Conservation (phyloP, 2,888 invertebrate species). For the Platycheirus rosarum region DNA sequence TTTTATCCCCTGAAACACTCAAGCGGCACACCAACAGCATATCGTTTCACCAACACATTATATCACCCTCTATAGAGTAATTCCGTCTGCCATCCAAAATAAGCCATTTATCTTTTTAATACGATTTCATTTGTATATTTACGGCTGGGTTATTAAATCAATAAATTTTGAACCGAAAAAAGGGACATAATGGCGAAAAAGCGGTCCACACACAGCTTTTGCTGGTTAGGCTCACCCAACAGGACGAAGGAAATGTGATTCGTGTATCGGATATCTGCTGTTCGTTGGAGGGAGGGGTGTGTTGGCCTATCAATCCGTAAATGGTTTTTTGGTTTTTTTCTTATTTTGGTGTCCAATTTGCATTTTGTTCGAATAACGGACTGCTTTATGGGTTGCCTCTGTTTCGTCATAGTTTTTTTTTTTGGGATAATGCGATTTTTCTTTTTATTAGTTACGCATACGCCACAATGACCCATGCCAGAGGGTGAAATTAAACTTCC, state of each 20-base stretch:
- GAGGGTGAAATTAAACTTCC: constrained; percentile 36
- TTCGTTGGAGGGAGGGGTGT: constrained; percentile 8
- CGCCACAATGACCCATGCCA: constrained; percentile 50
- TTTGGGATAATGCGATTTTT: constrained; percentile 37
- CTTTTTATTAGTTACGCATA: constrained; percentile 54
- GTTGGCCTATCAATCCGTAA: constrained; percentile 36
- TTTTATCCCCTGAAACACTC: background rate
- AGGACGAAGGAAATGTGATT: constrained; percentile 49
- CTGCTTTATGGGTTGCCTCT: constrained; percentile 26
- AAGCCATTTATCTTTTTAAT: constrained; percentile 76
- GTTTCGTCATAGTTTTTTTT: constrained; percentile 36
- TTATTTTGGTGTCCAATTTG: constrained; percentile 66
- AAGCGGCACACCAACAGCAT: constrained; percentile 21
- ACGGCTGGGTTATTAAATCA: constrained; percentile 76
- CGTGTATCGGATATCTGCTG: constrained; percentile 41
- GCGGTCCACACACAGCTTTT: background rate
- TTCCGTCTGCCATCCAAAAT: constrained; percentile 70
- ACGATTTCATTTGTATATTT: constrained; percentile 76
- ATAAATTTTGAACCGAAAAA: constrained; percentile 69
- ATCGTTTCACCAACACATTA: constrained; percentile 17
- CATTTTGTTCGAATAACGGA: constrained; percentile 62
- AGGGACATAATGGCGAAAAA: background rate
- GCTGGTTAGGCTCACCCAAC: constrained; percentile 43
- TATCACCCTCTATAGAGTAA: constrained; percentile 31
- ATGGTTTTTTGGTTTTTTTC: constrained; percentile 46